Percentiles rank a stretch among this genome's conserved stretches.
phyloP scores from a whole-genome alignment of 1,140 invertebrate species.

The Drosophila parabipectinata region DNA sequence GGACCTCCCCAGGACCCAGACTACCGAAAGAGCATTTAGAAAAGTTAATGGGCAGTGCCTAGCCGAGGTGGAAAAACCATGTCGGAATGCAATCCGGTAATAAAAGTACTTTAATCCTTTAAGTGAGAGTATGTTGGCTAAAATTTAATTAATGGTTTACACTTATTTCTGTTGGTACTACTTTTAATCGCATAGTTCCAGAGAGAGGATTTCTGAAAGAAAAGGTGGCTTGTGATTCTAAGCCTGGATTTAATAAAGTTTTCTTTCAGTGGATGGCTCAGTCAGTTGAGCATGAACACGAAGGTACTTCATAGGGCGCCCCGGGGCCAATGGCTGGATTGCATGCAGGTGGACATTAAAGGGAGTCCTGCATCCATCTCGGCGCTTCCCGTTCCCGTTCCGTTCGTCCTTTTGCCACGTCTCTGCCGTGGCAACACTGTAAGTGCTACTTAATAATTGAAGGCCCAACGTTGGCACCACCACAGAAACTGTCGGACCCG shows the following conservation, averaged over 20 bases:
- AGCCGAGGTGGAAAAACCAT: background rate
- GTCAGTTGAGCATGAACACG: constrained; percentile 24
- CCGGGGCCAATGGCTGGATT: constrained; percentile 61
- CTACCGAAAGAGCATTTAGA: constrained; percentile 1
- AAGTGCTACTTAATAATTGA: constrained; percentile 54
- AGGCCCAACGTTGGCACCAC: constrained; percentile 38
- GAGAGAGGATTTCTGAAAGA: background rate
- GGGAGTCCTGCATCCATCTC: constrained; percentile 37
- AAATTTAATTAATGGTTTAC: background rate
- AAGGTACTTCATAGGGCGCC: constrained; percentile 48
- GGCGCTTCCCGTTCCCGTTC: background rate
- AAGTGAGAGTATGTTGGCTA: background rate
- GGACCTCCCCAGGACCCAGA: background rate
- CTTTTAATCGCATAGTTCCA: no score
- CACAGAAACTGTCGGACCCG: constrained; percentile 36
- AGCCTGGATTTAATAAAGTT: background rate
- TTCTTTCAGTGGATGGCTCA: constrained; percentile 24
- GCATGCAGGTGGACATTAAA: constrained; percentile 66
- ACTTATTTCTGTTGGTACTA: no score
- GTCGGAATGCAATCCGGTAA: background rate
- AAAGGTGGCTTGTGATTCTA: background rate
- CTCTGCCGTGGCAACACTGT: constrained; percentile 27
- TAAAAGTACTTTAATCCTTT: background rate
- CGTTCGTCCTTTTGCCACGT: background rate
- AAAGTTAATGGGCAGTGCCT: constrained; percentile 20